Evolutionary conservation across 2,797 vertebrate genomes (phyloP).

Genomic region (Enteromius trimaculatus): DNA sequence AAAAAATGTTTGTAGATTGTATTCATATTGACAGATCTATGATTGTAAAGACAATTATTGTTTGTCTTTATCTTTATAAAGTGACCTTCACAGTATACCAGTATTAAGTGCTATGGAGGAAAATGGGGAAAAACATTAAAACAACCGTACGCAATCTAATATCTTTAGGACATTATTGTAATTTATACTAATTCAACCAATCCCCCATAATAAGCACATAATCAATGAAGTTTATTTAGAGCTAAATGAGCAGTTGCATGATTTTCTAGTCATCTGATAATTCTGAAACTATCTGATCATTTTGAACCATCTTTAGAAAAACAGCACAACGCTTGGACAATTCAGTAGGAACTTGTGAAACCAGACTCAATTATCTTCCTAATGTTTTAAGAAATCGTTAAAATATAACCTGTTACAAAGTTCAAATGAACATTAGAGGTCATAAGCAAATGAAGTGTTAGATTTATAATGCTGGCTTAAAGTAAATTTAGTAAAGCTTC

Average conservation of each 20-base stretch:
- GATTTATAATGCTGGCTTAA: neutral
- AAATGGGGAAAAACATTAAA: neutral
- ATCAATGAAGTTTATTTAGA: neutral
- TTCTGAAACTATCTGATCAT: neutral
- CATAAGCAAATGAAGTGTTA: neutral
- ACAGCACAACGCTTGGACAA: neutral
- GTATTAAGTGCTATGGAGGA: neutral
- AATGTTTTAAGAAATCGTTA: neutral
- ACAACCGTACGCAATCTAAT: neutral
- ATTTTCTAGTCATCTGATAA: neutral
- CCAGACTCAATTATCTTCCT: neutral
- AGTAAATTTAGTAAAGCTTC: neutral
- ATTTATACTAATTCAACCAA: slow-evolving; percentile 2
- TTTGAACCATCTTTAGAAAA: neutral
- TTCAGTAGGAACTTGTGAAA: neutral
- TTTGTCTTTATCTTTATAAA: slow-evolving; percentile 6
- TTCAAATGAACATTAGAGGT: neutral
- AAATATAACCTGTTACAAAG: neutral
- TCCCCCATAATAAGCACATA: neutral
- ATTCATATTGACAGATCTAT: neutral
- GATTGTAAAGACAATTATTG: neutral
- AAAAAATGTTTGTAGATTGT: neutral
- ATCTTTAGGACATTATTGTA: neutral
- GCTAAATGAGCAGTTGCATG: neutral
- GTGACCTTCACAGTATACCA: neutral